Percentiles rank a stretch among this genome's conserved stretches.
These are phyloP conservation scores for Drosophila equinoxialis DNA, from an alignment of 1,140 invertebrate genomes.

Conservation along the genomic window DNA sequence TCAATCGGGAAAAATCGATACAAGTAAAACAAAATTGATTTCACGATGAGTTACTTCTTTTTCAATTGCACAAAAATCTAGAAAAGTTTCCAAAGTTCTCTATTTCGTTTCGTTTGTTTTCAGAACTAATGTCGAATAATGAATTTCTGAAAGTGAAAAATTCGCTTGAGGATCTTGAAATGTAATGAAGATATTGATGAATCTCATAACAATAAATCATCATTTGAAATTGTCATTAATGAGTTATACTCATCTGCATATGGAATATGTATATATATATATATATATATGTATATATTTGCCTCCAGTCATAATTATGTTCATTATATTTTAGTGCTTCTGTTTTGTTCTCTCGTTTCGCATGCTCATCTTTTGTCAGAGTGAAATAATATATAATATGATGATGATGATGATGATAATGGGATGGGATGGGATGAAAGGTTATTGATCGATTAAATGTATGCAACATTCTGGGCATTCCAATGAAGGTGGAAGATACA, in stretches of 20 bases:
- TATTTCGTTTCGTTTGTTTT: too few relatives aligned
- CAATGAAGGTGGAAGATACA: neutral
- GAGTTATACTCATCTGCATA: neutral
- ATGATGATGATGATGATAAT: neutral
- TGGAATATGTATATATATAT: neutral
- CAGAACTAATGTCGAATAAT: too few relatives aligned
- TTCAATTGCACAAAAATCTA: too few relatives aligned
- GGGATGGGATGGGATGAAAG: neutral
- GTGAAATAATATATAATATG: slow-evolving; percentile 3
- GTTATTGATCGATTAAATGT: slow-evolving; percentile 21
- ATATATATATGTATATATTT: neutral
- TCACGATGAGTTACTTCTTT: too few relatives aligned
- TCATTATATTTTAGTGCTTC: slow-evolving; percentile 5
- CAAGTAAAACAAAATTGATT: too few relatives aligned
- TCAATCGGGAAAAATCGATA: too few relatives aligned
- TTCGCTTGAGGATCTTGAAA: neutral
- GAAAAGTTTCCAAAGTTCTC: neutral
- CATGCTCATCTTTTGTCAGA: neutral
- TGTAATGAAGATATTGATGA: too few relatives aligned
- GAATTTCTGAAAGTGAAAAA: too few relatives aligned
- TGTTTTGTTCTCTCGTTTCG: slow-evolving; percentile 16
- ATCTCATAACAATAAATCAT: too few relatives aligned
- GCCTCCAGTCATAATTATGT: slow-evolving; percentile 4
- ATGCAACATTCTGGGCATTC: slow-evolving; percentile 17
- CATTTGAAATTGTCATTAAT: too few relatives aligned